Base-by-base conservation (phyloP, 2,888 invertebrate genomes). In the Micoletzkya japonica region DNA sequence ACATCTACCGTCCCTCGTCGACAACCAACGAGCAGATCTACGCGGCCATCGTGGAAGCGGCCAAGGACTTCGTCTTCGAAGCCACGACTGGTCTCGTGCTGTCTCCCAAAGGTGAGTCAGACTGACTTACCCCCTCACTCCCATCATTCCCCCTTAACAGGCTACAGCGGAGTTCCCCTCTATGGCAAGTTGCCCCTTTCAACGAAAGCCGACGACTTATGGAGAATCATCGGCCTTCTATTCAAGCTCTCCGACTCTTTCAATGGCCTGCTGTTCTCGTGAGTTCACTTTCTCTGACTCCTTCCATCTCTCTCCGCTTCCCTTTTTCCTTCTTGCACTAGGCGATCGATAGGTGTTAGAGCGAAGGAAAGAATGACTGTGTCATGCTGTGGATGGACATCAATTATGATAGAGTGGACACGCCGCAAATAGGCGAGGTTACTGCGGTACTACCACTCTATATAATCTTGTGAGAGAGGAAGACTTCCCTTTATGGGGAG, bases 151-250 rank as follows among this genome's bases (percentile, higher is more conserved):
- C 6, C 7, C 2, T 44, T 73, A 72, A 39, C 69, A 78, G 78
- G 78, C 10, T 78, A 78, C 60, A 74, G 74, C 54, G 78, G 78
- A 32, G 72, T 78, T 70, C 78, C 78, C 44, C 68, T 78, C 34
- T 70, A 72, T 59, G 78, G 78, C 26, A 70, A 73, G 70, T 72
- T 73, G 54, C 60, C 68, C 30, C 67, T 76, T 44, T 59, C 61
- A 30, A 72, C 73, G 28, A 44, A 73, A 20, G 52, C 73, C 24
- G 76, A 78, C 59, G 79, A 79, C 68, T 63, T 79, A 56, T 79
- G 76, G 76, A 79, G 76, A 63, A 74, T 74, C 37, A 56, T 79
- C 28, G 72, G 75, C 30, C 67, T 76, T 6, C 73, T 79, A 32
- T 79, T 79, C 74, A 72, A 72, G 44, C 66, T 79, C 34, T 74